Evolutionary conservation across 2,888 invertebrate genomes (phyloP).

Genomic region (Dasysyrphus albostriatus): DNA sequence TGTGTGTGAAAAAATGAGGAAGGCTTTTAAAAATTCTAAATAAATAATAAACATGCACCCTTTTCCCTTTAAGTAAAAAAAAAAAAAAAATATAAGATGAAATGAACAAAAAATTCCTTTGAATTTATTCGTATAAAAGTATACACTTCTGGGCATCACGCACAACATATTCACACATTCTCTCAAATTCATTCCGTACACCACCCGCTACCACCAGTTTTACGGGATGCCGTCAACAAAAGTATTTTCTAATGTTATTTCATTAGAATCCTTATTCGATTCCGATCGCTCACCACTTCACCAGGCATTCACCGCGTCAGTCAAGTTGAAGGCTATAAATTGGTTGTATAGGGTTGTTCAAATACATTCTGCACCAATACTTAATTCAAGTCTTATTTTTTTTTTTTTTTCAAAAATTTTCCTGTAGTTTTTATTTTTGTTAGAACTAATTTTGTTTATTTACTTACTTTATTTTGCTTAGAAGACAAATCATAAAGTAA

Average conservation of each 20-base stretch:
- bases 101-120: slow-evolving; percentile 38
- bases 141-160: slow-evolving; percentile 25
- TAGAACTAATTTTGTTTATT: too few species aligned
- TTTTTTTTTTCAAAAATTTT: too few species aligned
- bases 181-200: neutral
- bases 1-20: slow-evolving; percentile 34
- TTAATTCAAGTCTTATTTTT: neutral
- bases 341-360: slow-evolving; percentile 2
- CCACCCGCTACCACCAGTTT: neutral
- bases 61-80: too few species aligned
- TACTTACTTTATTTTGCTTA: too few species aligned
- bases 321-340: slow-evolving; percentile 50
- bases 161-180: slow-evolving; percentile 20
- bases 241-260: slow-evolving; percentile 76
- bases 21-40: slow-evolving; percentile 75
- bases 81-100: neutral
- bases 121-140: slow-evolving; percentile 37
- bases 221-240: slow-evolving; percentile 59
- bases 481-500: too few species aligned
- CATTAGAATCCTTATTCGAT: slow-evolving; percentile 76
- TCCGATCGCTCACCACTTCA: slow-evolving; percentile 68
- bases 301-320: slow-evolving; percentile 61
- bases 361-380: neutral
- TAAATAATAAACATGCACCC: slow-evolving; percentile 75
- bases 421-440: too few species aligned